Evolutionary conservation across 2,888 invertebrate genomes (phyloP), one percentile per base, ranked within the genome.

Genomic region (Cartodere bifasciata): DNA sequence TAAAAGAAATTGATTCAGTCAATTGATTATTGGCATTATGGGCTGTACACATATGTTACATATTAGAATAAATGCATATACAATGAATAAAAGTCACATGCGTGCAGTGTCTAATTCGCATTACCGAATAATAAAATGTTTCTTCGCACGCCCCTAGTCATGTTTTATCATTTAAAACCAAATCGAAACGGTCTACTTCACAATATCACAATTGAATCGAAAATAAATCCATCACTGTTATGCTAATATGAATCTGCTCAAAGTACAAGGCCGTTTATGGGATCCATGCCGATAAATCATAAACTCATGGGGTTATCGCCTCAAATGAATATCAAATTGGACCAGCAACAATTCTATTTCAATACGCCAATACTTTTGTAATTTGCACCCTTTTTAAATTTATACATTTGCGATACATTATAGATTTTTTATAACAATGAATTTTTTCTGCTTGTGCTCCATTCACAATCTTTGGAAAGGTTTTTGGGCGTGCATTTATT

Each of bases 321-420:
- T 54, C 43, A 53, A 57, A 59, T 59, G 58, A 57, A 58, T 58
- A 50, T 49, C 44, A 52, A 58, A 58, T 56, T 54, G 55, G 51
- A 45, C 42, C 53, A 49, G 47, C 40, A 39, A 45, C 44, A 45
- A 43, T 45, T 48, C 48, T 46, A 43, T 41, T 32, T 35, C 29
- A 39, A 33, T 35, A 35, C 39, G 38, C 34, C 37, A 31, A 37
- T 35, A 40, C 36, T 42, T 40, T n/a, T n/a, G n/a, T n/a, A n/a
- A n/a, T n/a, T n/a, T n/a, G n/a, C n/a, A n/a, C n/a, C n/a, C n/a
- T n/a, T n/a, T n/a, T n/a, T n/a, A n/a, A n/a, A 48, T 52, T 47
- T 48, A 49, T 46, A 41, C 49, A 48, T 48, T 41, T 42, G 33
- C 27, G 39, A 50, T n/a, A n/a, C n/a, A n/a, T n/a, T n/a, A n/a